Conservation (phyloP, 2,888 invertebrate genomes). For the Drosophila aldrichi region DNA sequence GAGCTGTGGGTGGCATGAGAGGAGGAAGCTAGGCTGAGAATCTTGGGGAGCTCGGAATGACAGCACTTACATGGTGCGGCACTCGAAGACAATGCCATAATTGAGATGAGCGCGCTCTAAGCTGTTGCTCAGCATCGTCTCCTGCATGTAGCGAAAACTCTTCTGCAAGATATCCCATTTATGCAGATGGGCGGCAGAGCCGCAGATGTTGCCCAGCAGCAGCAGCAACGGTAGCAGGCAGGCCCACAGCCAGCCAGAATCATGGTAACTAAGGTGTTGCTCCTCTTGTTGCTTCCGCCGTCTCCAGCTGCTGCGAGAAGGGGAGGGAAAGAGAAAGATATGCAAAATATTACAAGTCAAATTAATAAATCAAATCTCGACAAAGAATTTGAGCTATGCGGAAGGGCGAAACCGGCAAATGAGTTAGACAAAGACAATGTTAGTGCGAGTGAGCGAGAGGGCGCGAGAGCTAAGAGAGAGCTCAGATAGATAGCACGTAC, state of each 20-base stretch:
- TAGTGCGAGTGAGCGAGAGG: slow-evolving; percentile 5
- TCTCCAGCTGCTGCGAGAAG: slow-evolving; percentile 19
- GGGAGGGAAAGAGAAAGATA: slow-evolving; percentile 2
- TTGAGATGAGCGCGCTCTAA: slow-evolving; percentile 79
- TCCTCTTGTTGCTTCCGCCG: slow-evolving; percentile 10
- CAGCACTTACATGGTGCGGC: slow-evolving; percentile 79
- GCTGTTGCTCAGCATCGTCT: slow-evolving; percentile 76
- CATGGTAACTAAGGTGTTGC: slow-evolving; percentile 13
- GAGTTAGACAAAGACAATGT: slow-evolving; percentile 6
- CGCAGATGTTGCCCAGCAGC: slow-evolving; percentile 33
- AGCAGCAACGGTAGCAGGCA: slow-evolving; percentile 37
- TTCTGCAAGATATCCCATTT: slow-evolving; percentile 70
- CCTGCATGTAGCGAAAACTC: slow-evolving; percentile 76
- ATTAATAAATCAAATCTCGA: slow-evolving; percentile 9
- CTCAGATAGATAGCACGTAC: neutral
- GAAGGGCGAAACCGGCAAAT: slow-evolving; percentile 22
- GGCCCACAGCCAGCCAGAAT: slow-evolving; percentile 16
- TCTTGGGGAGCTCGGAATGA: neutral
- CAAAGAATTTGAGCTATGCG: slow-evolving; percentile 3
- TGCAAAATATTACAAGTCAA: neutral
- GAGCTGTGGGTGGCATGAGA: slow-evolving; percentile 51
- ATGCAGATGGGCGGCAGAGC: slow-evolving; percentile 41
- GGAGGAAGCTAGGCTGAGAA: neutral
- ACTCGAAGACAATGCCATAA: slow-evolving; percentile 80
- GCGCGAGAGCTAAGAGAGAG: neutral